phyloP scores from a whole-genome alignment of 2,888 invertebrate species.

The Acleris literana region DNA sequence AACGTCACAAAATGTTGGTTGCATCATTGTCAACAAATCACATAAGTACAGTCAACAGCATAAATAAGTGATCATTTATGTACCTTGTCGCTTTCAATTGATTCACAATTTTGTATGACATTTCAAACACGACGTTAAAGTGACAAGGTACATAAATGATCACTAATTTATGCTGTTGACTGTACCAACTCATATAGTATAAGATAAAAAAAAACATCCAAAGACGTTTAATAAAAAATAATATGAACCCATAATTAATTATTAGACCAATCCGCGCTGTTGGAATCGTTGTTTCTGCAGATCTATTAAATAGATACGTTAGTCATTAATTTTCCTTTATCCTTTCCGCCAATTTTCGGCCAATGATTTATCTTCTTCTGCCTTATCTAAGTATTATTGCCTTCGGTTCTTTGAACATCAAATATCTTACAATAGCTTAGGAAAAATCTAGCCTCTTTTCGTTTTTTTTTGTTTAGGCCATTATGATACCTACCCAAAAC shows the following conservation, averaged over 20 bases:
- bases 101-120: too few species aligned
- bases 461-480: background rate
- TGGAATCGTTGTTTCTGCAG: slow-evolving; percentile 4
- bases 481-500: too few species aligned
- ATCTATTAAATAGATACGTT: background rate
- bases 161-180: too few species aligned
- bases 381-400: slow-evolving; percentile 4
- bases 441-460: background rate
- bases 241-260: slow-evolving; percentile 6
- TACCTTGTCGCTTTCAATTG: too few species aligned
- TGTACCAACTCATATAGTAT: too few species aligned
- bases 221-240: background rate
- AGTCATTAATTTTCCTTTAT: slow-evolving; percentile 19
- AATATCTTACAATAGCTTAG: background rate
- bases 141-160: too few species aligned
- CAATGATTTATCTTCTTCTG: slow-evolving; percentile 21
- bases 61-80: too few species aligned
- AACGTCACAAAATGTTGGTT: too few species aligned
- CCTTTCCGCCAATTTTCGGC: slow-evolving; percentile 12
- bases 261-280: slow-evolving; percentile 8
- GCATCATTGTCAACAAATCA: too few species aligned
- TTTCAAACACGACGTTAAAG: too few species aligned
- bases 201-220: too few species aligned
- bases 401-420: slow-evolving; percentile 3
- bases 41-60: too few species aligned